Base-by-base conservation (phyloP, 2,888 invertebrate genomes). In the Cremastobaeus sp. region DNA sequence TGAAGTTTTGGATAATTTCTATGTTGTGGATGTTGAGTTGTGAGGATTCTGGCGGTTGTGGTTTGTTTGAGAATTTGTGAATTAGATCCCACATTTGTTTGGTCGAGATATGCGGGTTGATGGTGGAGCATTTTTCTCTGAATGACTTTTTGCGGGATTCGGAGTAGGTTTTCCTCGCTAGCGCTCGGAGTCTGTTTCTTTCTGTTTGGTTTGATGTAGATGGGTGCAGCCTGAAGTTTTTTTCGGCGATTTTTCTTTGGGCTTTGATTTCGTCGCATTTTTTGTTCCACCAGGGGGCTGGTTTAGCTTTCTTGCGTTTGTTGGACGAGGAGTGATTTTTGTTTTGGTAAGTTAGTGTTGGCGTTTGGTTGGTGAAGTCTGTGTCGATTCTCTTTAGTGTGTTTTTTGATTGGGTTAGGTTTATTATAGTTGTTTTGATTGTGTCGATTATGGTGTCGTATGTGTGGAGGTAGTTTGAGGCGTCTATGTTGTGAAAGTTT, bases 211-310 rank as follows among this genome's bases (percentile, higher is more conserved):
- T 55, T 0, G 0, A 2, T 0, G 8, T 2, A 2, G 28, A 18
- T 0, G 54, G 54, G n/a, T 39, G 1, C 0, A 11, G 4, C 12
- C n/a, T 28, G 8, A 2, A 18, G 18, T 4, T 5, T 12, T 41
- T 39, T 11, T 55, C 54, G 0, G 41, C 41, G 1, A 28, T 15
- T 15, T 25, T 35, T 8, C n/a, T 21, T 2, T 35, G 18, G 1
- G 3, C 9, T 41, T 20, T 28, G 0, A 8, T 12, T 0, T 18
- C 12, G 17, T 39, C 30, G 30, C 41, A 55, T 1, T 15, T 8
- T 0, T 2, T 0, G 17, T 54, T 39, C 54, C 54, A 54, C 39
- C 37, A 54, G 0, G 28, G 39, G 14, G 8, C 6, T 37, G 35
- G 1, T 39, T 39, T 54, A 8, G 0, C n/a, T n/a, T n/a, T n/a